These are phyloP conservation scores for Synergus laeviventris DNA, from an alignment of 2,888 invertebrate genomes.

Conservation along the genomic window DNA sequence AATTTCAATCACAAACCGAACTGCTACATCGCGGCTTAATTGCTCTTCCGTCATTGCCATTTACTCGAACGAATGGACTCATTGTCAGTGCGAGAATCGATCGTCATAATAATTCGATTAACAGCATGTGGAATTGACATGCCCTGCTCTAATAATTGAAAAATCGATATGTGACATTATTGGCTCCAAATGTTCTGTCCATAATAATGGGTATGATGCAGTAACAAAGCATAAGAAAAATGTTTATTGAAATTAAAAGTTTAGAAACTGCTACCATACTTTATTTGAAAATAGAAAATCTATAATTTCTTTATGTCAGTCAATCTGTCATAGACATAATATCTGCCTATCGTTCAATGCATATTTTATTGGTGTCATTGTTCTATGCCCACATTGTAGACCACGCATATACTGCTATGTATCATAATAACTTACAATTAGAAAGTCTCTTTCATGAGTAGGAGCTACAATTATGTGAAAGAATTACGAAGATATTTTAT, in stretches of 20 bases:
- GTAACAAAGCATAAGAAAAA: not conserved
- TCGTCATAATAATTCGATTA: constrained; percentile 32
- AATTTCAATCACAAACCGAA: not conserved
- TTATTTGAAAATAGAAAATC: not conserved
- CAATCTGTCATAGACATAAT: not conserved
- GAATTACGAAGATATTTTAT: constrained; percentile 24
- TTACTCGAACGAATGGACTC: constrained; percentile 17
- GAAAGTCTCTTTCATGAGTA: constrained; percentile 31
- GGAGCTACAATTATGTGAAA: constrained; percentile 26
- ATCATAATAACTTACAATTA: constrained; percentile 26
- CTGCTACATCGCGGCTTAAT: constrained; percentile 3
- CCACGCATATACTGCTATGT: constrained; percentile 37
- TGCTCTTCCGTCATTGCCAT: constrained; percentile 13
- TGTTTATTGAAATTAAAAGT: too few relatives aligned
- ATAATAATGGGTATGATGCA: not conserved
- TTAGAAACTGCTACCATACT: not conserved
- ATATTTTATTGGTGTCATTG: constrained; percentile 31
- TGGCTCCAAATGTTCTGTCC: not conserved
- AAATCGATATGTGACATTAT: constrained; percentile 19
- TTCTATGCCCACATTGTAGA: not conserved
- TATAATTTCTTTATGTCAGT: not conserved
- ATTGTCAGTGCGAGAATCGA: constrained; percentile 27
- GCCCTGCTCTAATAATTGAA: constrained; percentile 21
- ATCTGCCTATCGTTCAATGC: not conserved
- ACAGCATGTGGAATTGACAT: constrained; percentile 29